These are phyloP conservation scores for Drosophila tripunctata DNA, from an alignment of 2,888 invertebrate species.

Conservation along the genomic window DNA sequence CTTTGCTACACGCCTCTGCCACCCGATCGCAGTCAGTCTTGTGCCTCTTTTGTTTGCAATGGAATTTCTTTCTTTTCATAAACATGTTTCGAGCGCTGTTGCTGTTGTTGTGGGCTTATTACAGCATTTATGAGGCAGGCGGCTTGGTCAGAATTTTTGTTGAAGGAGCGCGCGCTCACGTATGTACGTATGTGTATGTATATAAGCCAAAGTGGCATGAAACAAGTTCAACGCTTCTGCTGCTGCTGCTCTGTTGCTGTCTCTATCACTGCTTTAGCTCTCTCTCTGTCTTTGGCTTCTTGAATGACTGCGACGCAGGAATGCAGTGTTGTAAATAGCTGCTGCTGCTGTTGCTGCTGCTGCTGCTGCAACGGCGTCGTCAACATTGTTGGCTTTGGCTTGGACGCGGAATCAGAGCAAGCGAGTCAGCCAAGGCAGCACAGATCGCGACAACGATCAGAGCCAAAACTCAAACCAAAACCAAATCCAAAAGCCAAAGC, in stretches of 20 bases:
- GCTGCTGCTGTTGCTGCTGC: slow-evolving; percentile 32
- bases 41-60: slow-evolving; percentile 73
- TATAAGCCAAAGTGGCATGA: slow-evolving; percentile 71
- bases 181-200: slow-evolving; percentile 49
- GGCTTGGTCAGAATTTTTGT: slow-evolving; percentile 48
- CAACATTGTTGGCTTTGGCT: slow-evolving; percentile 65
- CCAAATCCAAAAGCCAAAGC: slow-evolving; percentile 20
- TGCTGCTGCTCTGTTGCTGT: slow-evolving; percentile 10
- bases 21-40: slow-evolving; percentile 46
- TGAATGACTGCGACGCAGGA: slow-evolving; percentile 75
- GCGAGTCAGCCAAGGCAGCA: slow-evolving; percentile 47
- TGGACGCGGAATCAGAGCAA: slow-evolving; percentile 67
- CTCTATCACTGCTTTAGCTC: slow-evolving; percentile 13
- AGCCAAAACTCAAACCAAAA: slow-evolving; percentile 39
- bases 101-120: slow-evolving; percentile 64
- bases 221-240: slow-evolving; percentile 64
- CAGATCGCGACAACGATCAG: slow-evolving; percentile 75
- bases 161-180: slow-evolving; percentile 61
- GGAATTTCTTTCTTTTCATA: slow-evolving; percentile 81
- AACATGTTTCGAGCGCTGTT: slow-evolving; percentile 69
- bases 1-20: slow-evolving; percentile 55
- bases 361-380: slow-evolving; percentile 51
- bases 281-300: slow-evolving; percentile 54
- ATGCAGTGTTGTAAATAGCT: slow-evolving; percentile 75
- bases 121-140: slow-evolving; percentile 72